A percentile compares a stretch with the other conserved stretches of the same genome.
Conservation (phyloP, 2,888 invertebrate genomes). For the Latrodectus hesperus region DNA sequence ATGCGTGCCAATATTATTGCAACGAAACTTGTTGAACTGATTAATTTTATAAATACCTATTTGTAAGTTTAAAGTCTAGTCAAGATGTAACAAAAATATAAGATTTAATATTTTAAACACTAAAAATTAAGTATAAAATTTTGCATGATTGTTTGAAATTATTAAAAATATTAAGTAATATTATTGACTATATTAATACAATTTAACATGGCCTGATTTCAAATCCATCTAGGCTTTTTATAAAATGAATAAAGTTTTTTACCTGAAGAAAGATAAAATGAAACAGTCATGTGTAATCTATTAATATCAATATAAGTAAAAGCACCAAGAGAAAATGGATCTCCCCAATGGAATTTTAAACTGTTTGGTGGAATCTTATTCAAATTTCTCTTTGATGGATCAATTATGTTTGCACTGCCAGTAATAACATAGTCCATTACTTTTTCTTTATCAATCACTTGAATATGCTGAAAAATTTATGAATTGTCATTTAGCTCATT, state of each 20-base stretch:
- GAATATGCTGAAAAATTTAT: slow-evolving; percentile 55
- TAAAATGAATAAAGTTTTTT: slow-evolving; percentile 40
- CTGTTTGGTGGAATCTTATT: slow-evolving; percentile 55
- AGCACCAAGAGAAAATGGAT: slow-evolving; percentile 63
- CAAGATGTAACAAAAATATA: neutral
- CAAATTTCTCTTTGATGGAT: slow-evolving; percentile 60
- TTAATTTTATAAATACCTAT: too few relatives aligned
- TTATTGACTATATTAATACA: neutral
- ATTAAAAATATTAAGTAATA: neutral
- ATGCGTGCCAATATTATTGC: too few relatives aligned
- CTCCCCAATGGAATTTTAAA: slow-evolving; percentile 61
- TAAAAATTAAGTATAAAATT: neutral
- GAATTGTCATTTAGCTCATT: neutral
- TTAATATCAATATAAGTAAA: slow-evolving; percentile 60
- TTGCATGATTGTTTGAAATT: neutral
- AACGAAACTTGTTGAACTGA: too few relatives aligned
- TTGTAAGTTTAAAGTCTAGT: too few relatives aligned
- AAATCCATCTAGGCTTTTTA: slow-evolving; percentile 17
- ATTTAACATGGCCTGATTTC: neutral
- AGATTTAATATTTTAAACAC: neutral
- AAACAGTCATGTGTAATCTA: slow-evolving; percentile 43
- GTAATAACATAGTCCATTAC: slow-evolving; percentile 61
- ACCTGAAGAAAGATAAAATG: slow-evolving; percentile 40
- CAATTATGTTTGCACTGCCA: slow-evolving; percentile 65
- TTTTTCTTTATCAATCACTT: slow-evolving; percentile 20